phyloP scores from a whole-genome alignment of 2,113 vertebrate genomes.

The Protobothrops mucrosquamatus region DNA sequence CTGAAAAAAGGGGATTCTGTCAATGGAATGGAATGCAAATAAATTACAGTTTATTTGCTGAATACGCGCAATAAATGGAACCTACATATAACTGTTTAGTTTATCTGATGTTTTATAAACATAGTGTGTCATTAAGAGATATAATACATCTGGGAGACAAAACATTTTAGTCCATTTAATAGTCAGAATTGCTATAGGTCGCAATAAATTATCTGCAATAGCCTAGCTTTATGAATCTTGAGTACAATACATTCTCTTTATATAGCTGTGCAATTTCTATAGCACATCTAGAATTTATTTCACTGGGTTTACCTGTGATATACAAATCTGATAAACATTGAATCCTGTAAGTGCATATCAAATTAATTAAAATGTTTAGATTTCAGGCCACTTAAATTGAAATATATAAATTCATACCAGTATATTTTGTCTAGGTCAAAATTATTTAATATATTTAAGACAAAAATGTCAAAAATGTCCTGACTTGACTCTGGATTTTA shows the following conservation, averaged over 20 bases:
- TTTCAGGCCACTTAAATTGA: background rate
- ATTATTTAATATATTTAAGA: background rate
- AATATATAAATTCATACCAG: background rate
- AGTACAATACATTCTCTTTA: background rate
- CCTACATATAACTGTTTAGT: conserved; percentile 51
- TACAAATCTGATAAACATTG: background rate
- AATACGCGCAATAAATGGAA: conserved; percentile 57
- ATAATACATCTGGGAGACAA: conserved; percentile 21
- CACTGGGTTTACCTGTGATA: background rate
- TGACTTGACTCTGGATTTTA: background rate
- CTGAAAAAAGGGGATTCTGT: conserved; percentile 17
- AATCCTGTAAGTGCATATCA: background rate
- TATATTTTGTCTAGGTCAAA: background rate
- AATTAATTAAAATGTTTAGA: background rate
- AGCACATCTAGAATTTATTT: background rate
- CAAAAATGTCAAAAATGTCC: background rate
- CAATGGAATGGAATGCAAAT: conserved; percentile 42
- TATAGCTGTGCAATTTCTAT: conserved; percentile 8
- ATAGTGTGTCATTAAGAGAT: conserved; percentile 28
- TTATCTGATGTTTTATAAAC: conserved; percentile 42
- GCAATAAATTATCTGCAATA: conserved; percentile 4
- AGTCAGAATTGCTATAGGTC: conserved; percentile 4
- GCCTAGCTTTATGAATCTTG: background rate
- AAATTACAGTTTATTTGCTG: conserved; percentile 52
- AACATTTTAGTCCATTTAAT: conserved; percentile 7